Evolutionary conservation across 2,113 vertebrate species (phyloP).

Genomic region (Cathartes aura): DNA sequence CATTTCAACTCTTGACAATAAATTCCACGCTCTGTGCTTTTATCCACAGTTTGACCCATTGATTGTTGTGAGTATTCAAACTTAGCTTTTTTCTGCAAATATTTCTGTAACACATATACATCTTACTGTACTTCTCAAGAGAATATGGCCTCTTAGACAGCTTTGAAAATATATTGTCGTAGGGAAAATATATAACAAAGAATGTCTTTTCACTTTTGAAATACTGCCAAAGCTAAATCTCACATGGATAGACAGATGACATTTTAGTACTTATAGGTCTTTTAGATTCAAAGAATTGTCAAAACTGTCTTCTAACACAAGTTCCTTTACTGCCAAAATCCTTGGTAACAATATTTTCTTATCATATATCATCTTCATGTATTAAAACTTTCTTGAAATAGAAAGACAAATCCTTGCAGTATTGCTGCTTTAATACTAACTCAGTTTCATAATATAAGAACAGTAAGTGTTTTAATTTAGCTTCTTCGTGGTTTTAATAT

Average conservation of each 20-base stretch:
- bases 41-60: neutral
- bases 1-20: neutral
- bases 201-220: conserved; percentile 43
- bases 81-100: neutral
- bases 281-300: conserved; percentile 61
- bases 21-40: neutral
- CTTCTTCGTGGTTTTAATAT: neutral
- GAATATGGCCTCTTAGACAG: conserved; percentile 13
- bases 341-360: conserved; percentile 34
- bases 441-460: neutral
- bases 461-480: neutral
- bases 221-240: conserved; percentile 60
- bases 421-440: neutral
- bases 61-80: neutral
- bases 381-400: conserved; percentile 38
- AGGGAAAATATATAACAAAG: conserved; percentile 47
- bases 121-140: neutral
- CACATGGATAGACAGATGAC: conserved; percentile 57
- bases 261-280: conserved; percentile 52
- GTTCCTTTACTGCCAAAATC: conserved; percentile 38
- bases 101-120: neutral
- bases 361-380: conserved; percentile 5
- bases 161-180: conserved; percentile 21
- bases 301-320: conserved; percentile 42
- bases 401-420: conserved; percentile 34